These are phyloP conservation scores for Scophthalmus maximus DNA, from an alignment of 2,113 vertebrate genomes.

Conservation along the genomic window DNA sequence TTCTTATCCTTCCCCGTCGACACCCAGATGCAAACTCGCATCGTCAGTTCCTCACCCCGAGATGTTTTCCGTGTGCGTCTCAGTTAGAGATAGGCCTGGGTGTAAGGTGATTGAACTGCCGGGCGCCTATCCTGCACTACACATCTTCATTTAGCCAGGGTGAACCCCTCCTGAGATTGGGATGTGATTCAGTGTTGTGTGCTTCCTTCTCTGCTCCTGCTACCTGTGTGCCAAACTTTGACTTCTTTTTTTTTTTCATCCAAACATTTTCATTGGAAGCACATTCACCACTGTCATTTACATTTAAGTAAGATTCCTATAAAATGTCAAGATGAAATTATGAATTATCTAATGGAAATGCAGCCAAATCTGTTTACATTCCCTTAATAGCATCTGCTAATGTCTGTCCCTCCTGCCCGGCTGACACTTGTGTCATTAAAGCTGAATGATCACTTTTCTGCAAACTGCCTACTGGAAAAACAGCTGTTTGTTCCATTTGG, in stretches of 20 bases:
- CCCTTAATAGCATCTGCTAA: conserved; percentile 39
- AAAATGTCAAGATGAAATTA: conserved; percentile 9
- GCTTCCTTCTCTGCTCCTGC: not conserved
- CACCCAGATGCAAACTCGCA: conserved; percentile 41
- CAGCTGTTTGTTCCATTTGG: conserved; percentile 22
- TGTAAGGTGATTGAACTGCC: conserved; percentile 50
- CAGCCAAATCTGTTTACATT: conserved; percentile 40
- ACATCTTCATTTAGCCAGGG: conserved; percentile 60
- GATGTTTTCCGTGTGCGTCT: conserved; percentile 21
- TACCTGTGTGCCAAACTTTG: not conserved
- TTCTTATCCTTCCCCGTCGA: conserved; percentile 34
- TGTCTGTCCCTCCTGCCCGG: conserved; percentile 20
- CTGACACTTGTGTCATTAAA: conserved; percentile 41
- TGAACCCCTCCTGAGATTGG: conserved; percentile 43
- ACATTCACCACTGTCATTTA: conserved; percentile 18
- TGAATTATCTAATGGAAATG: conserved; percentile 15
- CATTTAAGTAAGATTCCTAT: conserved; percentile 13
- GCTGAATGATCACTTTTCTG: conserved; percentile 15
- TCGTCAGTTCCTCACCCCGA: conserved; percentile 21
- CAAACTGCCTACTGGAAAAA: conserved; percentile 23
- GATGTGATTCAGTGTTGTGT: conserved; percentile 13
- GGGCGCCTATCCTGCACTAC: conserved; percentile 29
- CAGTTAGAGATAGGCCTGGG: conserved; percentile 37
- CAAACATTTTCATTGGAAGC: conserved; percentile 1
- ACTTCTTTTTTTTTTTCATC: not conserved